phyloP scores from a whole-genome alignment of 2,888 invertebrate genomes.

The Aphidius colemani region DNA sequence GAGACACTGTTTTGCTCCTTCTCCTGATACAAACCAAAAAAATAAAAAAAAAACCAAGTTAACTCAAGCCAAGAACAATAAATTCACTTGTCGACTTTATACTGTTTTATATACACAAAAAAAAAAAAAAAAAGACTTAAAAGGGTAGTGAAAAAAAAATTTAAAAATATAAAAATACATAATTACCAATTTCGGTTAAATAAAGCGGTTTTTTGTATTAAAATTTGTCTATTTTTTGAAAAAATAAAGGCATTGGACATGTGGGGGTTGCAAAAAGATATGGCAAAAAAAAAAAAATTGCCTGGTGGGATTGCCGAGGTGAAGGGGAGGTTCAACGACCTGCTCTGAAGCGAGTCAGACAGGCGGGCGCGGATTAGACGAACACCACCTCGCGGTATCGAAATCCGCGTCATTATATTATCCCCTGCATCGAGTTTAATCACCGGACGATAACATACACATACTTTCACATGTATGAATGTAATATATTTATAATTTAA shows the following conservation, averaged over 20 bases:
- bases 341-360: constrained; percentile 53
- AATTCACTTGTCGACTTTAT: too few species aligned
- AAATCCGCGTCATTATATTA: constrained; percentile 47
- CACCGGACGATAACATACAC: constrained; percentile 46
- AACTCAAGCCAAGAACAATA: constrained; percentile 41
- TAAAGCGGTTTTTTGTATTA: constrained; percentile 21
- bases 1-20: constrained; percentile 24
- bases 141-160: constrained; percentile 8
- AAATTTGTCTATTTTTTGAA: constrained; percentile 4
- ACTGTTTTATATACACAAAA: neutral
- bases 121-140: constrained; percentile 9
- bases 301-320: constrained; percentile 71
- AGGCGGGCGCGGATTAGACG: constrained; percentile 61
- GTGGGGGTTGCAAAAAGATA: too few species aligned
- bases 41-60: constrained; percentile 38
- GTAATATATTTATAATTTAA: too few species aligned
- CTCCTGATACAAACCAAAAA: constrained; percentile 35
- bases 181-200: constrained; percentile 7
- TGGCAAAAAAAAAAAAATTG: constrained; percentile 50
- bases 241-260: too few species aligned
- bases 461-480: too few species aligned
- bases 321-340: constrained; percentile 63
- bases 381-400: constrained; percentile 53
- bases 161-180: neutral
- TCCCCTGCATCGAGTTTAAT: constrained; percentile 51